Base-by-base conservation (phyloP, 2,888 invertebrate species). In the Plebejus anna region DNA sequence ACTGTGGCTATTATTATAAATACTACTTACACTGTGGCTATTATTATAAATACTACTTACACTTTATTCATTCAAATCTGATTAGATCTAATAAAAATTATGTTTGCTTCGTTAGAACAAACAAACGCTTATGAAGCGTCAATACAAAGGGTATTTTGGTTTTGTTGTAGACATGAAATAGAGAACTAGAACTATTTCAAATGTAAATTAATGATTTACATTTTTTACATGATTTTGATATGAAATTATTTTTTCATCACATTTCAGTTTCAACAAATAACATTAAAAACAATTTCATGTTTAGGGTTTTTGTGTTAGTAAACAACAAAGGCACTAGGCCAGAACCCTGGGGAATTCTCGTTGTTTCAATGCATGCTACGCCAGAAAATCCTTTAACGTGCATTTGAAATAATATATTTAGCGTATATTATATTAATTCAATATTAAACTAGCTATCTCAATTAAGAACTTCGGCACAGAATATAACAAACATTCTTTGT, bases 251-350 rank as follows among this genome's bases (percentile, higher is more conserved):
- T 47, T 16, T 55, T 16, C 16, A 16, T 55, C 16, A 55, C 4
- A 16, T 55, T 55, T 55, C 16, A 16, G 55, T 16, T 16, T 47
- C 9, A 47, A 9, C 4, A 55, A 55, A 16, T 55, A 55, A 55
- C 7, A 61, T 7, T 66, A 13, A 66, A 66, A 32, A 66, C 66
- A 66, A 66, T 16, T 66, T 66, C 36, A 32, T 13, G 13, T 66
- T 66, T 66, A 36, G 66, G 36, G 32, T 6, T 13, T 36, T 66
- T 66, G 32, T 66, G 36, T 66, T 66, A 61, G 28, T 61, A 13
- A 66, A 66, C 66, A 66, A 66, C 66, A 66, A 66, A 66, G 66
- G 66, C 66, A 66, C 66, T 66, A 66, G 66, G 66, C 32, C 66
- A 66, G 13, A 66, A 66, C 66, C 66, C 66, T 32, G 13, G 36